phyloP scores from a whole-genome alignment of 2,797 vertebrate genomes.

The Ptychadena robeensis region DNA sequence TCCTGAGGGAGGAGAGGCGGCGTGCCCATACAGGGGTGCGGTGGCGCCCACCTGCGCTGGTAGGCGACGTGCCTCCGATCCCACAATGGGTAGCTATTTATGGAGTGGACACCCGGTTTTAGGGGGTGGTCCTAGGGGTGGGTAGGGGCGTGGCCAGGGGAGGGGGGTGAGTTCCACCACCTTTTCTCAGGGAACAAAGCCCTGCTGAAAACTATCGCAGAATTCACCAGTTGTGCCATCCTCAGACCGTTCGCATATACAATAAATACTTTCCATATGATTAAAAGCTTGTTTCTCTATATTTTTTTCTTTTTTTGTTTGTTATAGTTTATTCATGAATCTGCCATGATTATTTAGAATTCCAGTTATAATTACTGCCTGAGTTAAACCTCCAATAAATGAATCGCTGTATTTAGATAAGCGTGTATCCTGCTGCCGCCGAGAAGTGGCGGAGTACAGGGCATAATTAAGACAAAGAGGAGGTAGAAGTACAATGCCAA shows the following conservation, averaged over 20 bases:
- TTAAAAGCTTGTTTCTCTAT: conserved; percentile 34
- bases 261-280: conserved; percentile 75
- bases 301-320: neutral
- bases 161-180: too few relatives aligned
- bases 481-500: conserved; percentile 81
- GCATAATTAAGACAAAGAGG: conserved; percentile 80
- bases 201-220: too few relatives aligned
- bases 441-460: conserved; percentile 6
- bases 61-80: too few relatives aligned
- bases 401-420: conserved; percentile 74
- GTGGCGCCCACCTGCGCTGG: too few relatives aligned
- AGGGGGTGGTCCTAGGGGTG: too few relatives aligned
- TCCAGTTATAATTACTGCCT: conserved; percentile 74
- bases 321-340: neutral
- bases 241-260: conserved; percentile 27
- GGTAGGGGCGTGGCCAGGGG: too few relatives aligned
- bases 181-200: too few relatives aligned
- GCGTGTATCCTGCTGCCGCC: conserved; percentile 54
- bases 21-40: too few relatives aligned
- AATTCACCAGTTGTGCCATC: conserved; percentile 72
- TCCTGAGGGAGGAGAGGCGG: too few relatives aligned
- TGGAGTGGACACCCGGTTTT: too few relatives aligned
- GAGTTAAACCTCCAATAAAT: conserved; percentile 71
- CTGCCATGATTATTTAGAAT: conserved; percentile 48
- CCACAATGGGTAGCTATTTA: too few relatives aligned